phyloP scores from a whole-genome alignment of 2,797 vertebrate genomes.

The Buphagus erythrorhynchus region DNA sequence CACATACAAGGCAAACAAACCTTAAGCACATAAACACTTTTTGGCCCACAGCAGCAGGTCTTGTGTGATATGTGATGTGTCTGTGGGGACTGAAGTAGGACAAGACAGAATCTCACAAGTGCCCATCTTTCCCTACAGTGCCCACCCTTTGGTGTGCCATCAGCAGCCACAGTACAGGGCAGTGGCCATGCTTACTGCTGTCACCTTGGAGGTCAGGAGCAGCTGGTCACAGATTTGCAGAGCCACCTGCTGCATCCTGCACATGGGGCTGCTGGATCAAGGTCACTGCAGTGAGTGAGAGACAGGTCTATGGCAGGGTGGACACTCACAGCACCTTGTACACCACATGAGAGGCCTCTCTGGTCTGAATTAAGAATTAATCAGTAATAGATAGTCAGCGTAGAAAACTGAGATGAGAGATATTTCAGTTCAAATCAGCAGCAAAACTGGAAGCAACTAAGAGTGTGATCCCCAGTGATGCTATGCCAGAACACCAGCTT shows the following conservation, averaged over 20 bases:
- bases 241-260: background rate
- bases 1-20: background rate
- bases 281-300: background rate
- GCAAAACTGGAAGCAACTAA: background rate
- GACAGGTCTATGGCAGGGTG: background rate
- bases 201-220: background rate
- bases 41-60: background rate
- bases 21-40: background rate
- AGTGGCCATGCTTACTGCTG: fast-evolving
- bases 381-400: background rate
- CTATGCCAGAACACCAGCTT: background rate
- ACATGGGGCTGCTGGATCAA: fast-evolving
- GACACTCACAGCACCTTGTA: background rate
- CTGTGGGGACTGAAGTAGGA: background rate
- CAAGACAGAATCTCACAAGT: background rate
- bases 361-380: background rate
- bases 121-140: no score
- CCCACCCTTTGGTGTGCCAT: background rate
- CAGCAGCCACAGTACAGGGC: background rate
- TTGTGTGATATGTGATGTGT: background rate
- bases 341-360: background rate
- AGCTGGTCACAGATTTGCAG: background rate
- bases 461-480: background rate
- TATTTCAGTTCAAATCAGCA: background rate
- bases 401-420: background rate